A percentile compares a stretch with the other conserved stretches of the same genome.
These are phyloP conservation scores for Enhydra lutris DNA, from an alignment of 2,113 vertebrate genomes.

Conservation along the genomic window DNA sequence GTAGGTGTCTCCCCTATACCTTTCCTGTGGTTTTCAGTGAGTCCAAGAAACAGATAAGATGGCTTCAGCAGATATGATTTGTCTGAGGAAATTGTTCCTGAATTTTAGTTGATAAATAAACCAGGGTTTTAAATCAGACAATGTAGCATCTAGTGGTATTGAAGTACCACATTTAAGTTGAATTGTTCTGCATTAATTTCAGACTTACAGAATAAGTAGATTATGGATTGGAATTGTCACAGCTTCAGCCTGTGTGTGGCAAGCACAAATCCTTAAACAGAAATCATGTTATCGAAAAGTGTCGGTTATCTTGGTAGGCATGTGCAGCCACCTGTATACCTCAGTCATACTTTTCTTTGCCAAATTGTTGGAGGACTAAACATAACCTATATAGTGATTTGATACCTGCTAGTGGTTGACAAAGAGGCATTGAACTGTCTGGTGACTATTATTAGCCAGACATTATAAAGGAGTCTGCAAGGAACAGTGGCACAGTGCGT, in stretches of 20 bases:
- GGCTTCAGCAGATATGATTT: conserved; percentile 79
- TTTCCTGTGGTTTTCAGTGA: conserved; percentile 90
- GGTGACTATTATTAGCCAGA: conserved; percentile 78
- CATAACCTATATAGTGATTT: conserved; percentile 81
- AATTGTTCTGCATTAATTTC: conserved; percentile 50
- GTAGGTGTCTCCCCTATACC: conserved; percentile 86
- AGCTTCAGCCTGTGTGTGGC: conserved; percentile 71
- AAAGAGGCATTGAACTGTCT: conserved; percentile 78
- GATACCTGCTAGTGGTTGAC: conserved; percentile 85
- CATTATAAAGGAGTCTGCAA: conserved; percentile 81
- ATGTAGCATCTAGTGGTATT: conserved; percentile 66
- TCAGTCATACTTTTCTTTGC: conserved; percentile 82
- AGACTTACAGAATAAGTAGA: conserved; percentile 7
- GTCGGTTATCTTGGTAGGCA: conserved; percentile 83
- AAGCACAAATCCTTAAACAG: conserved; percentile 76
- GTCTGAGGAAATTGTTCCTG: conserved; percentile 80
- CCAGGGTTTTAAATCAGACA: conserved; percentile 81
- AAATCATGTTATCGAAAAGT: conserved; percentile 81
- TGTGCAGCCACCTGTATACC: conserved; percentile 82
- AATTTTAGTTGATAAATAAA: conserved; percentile 55
- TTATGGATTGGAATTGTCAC: conserved; percentile 80
- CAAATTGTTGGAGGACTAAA: conserved; percentile 81
- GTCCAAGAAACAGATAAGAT: conserved; percentile 77
- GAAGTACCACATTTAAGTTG: conserved; percentile 48
- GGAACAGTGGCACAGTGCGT: conserved; percentile 83